phyloP scores from a whole-genome alignment of 2,113 vertebrate genomes.

The Zosterops lateralis region DNA sequence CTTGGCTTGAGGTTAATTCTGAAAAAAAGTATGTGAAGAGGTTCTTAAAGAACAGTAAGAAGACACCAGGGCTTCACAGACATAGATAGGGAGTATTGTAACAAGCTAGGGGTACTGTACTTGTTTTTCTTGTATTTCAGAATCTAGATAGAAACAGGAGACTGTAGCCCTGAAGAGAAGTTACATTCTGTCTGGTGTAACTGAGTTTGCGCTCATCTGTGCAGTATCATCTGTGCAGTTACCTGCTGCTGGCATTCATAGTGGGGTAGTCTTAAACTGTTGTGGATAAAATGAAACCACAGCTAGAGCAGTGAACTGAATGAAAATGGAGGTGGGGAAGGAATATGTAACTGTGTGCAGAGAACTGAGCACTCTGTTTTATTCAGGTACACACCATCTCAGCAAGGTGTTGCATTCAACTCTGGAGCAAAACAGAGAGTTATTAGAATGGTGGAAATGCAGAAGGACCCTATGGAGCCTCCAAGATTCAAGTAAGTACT shows the following conservation, averaged over 20 bases:
- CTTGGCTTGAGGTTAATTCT: background rate
- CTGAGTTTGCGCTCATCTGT: background rate
- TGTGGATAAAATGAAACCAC: background rate
- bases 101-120: background rate
- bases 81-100: background rate
- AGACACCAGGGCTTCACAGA: background rate
- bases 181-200: background rate
- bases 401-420: slow-evolving; percentile 97
- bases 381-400: slow-evolving; percentile 93
- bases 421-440: slow-evolving; percentile 97
- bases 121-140: background rate
- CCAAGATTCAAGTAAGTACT: slow-evolving; percentile 91
- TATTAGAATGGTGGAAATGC: slow-evolving; percentile 99
- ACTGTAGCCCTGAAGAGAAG: background rate
- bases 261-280: background rate
- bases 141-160: background rate
- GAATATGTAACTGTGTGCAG: background rate
- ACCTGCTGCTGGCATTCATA: background rate
- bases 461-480: slow-evolving; percentile 98
- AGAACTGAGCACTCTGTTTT: slow-evolving; percentile 3
- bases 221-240: background rate
- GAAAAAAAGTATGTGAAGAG: background rate
- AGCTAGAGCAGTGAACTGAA: background rate
- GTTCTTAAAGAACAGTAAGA: background rate
- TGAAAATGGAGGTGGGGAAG: background rate